phyloP scores from a whole-genome alignment of 2,797 vertebrate species.

The Manis pentadactyla region DNA sequence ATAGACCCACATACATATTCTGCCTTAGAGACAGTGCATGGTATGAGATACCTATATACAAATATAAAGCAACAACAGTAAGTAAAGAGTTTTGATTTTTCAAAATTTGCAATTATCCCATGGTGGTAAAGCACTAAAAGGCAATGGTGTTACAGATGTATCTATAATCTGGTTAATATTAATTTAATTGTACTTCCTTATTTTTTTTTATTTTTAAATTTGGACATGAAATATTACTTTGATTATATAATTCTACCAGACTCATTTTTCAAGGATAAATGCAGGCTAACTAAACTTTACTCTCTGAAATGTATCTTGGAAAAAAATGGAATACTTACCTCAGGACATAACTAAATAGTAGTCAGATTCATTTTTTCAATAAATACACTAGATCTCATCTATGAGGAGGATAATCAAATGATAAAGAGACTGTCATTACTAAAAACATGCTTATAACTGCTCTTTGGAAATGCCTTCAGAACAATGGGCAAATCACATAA shows the following conservation, averaged over 20 bases:
- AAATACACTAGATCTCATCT: neutral
- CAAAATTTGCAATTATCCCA: conserved; percentile 18
- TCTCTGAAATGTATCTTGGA: neutral
- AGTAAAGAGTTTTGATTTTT: conserved; percentile 35
- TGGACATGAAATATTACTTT: conserved; percentile 41
- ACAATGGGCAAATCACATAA: neutral
- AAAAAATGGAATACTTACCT: conserved; percentile 12
- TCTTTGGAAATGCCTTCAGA: conserved; percentile 27
- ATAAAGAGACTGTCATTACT: neutral
- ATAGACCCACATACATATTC: neutral
- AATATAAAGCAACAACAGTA: neutral
- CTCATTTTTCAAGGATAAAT: neutral
- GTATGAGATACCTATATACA: neutral
- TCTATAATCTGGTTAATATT: conserved; percentile 37
- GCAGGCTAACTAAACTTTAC: neutral
- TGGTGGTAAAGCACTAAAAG: conserved; percentile 35
- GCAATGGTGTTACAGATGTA: neutral
- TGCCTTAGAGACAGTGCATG: neutral
- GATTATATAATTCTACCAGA: neutral
- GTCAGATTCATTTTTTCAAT: neutral
- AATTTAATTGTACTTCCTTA: neutral
- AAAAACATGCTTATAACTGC: conserved; percentile 21
- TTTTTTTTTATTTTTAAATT: conserved; percentile 1
- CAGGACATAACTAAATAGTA: neutral
- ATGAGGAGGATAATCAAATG: conserved; percentile 13